These are phyloP conservation scores for Rhynchophorus ferrugineus DNA, from an alignment of 1,140 invertebrate genomes.

Conservation along the genomic window DNA sequence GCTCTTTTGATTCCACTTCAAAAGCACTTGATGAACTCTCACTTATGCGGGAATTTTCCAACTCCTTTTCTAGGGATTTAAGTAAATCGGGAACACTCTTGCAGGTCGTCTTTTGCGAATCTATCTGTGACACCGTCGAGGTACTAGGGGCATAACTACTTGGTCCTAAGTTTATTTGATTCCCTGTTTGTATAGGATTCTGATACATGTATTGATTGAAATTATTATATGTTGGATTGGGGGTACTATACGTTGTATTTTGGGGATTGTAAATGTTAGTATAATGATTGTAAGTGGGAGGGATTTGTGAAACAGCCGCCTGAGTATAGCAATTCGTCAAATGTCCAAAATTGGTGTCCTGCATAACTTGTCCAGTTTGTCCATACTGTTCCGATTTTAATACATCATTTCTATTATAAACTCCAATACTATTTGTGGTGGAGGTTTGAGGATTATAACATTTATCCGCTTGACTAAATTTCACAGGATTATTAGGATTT, in stretches of 20 bases:
- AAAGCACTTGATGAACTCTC: slow-evolving; percentile 21
- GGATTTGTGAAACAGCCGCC: slow-evolving; percentile 3
- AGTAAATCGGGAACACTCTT: slow-evolving; percentile 66
- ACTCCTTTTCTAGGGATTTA: slow-evolving; percentile 60
- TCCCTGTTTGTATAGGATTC: not conserved
- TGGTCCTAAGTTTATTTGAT: not conserved
- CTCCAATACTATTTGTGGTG: not conserved
- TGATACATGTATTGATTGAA: slow-evolving; percentile 9
- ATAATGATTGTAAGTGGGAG: slow-evolving; percentile 8
- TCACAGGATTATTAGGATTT: not conserved
- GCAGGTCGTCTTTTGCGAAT: slow-evolving; percentile 32
- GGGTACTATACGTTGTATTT: slow-evolving; percentile 8
- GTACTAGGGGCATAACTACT: slow-evolving; percentile 5
- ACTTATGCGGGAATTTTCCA: slow-evolving; percentile 47
- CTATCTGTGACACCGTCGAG: slow-evolving; percentile 22
- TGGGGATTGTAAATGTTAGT: not conserved
- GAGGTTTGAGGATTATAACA: not conserved
- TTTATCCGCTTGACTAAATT: not conserved
- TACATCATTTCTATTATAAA: not conserved
- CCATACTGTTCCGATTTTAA: not conserved
- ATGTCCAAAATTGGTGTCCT: slow-evolving; percentile 1
- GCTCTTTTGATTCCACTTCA: slow-evolving; percentile 1
- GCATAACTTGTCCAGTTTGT: not conserved
- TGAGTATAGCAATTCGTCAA: slow-evolving; percentile 8
- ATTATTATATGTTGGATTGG: not conserved